Evolutionary conservation across 2,888 invertebrate species (phyloP).

Genomic region (Rotaria sp.): DNA sequence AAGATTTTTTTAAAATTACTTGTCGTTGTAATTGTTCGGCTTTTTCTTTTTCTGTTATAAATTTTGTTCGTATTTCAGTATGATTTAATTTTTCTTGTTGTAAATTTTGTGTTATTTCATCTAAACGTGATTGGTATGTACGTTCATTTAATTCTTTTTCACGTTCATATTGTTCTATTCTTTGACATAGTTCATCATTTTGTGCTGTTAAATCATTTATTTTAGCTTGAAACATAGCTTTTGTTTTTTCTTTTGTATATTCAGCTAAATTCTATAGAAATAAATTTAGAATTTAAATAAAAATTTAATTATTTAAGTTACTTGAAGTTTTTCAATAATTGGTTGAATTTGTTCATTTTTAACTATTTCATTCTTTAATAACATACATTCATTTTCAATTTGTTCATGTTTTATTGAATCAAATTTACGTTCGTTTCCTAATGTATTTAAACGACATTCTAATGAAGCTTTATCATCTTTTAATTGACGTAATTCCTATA

Average conservation of each 20-base stretch:
- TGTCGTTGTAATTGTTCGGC: not conserved
- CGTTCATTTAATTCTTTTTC: not conserved
- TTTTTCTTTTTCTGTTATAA: not conserved
- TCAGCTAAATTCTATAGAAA: not conserved
- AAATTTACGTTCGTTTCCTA: not conserved
- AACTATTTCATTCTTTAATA: not conserved
- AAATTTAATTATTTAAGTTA: not conserved
- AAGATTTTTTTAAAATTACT: not conserved
- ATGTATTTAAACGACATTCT: not conserved
- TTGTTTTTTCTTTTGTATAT: not conserved
- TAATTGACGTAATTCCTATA: conserved; percentile 8
- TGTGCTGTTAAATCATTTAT: not conserved
- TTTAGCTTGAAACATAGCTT: not conserved
- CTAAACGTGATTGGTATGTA: not conserved
- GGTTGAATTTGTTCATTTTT: not conserved
- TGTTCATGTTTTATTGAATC: not conserved
- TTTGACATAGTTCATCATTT: not conserved
- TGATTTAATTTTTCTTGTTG: not conserved
- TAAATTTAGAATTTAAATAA: not conserved
- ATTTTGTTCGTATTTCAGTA: not conserved
- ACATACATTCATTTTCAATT: conserved; percentile 4
- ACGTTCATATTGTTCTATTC: not conserved
- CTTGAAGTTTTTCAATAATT: not conserved
- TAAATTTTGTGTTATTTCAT: not conserved
- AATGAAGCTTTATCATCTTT: not conserved